Percentiles rank a stretch among this genome's conserved stretches.
Conservation (phyloP, 1,140 invertebrate species). For the Marisa cornuarietis region DNA sequence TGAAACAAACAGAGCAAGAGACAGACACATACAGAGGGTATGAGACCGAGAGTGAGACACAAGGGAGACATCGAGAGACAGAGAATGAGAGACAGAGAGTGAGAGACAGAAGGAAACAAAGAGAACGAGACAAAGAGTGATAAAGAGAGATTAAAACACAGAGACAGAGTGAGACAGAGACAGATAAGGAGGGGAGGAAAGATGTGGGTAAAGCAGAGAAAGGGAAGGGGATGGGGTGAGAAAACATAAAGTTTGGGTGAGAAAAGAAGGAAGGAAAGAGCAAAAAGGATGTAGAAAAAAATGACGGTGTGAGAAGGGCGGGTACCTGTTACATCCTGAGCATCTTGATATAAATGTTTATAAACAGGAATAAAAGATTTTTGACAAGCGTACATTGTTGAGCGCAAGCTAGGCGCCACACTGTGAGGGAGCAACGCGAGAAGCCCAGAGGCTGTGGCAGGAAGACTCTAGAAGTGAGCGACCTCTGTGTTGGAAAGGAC, state of each 20-base stretch:
- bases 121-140: slow-evolving; percentile 4
- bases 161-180: slow-evolving; percentile 11
- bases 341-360: too few species aligned
- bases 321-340: too few species aligned
- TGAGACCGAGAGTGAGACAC: slow-evolving; percentile 1
- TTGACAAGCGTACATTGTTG: too few species aligned
- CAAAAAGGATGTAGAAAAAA: not conserved
- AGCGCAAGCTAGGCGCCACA: too few species aligned
- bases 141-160: too few species aligned
- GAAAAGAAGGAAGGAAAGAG: not conserved
- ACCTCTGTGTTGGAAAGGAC: too few species aligned
- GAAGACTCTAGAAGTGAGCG: too few species aligned
- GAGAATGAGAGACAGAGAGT: slow-evolving; percentile 9
- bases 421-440: too few species aligned
- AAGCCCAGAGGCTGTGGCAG: too few species aligned
- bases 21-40: too few species aligned
- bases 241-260: not conserved
- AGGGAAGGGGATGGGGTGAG: not conserved
- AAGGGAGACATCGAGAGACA: slow-evolving; percentile 14
- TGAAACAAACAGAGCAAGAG: slow-evolving; percentile 9
- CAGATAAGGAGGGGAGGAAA: not conserved
- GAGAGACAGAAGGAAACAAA: slow-evolving; percentile 2
- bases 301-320: not conserved
- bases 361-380: too few species aligned
- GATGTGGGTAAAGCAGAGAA: not conserved